phyloP scores from a whole-genome alignment of 2,888 invertebrate species.

The Conops quadrifasciatus region DNA sequence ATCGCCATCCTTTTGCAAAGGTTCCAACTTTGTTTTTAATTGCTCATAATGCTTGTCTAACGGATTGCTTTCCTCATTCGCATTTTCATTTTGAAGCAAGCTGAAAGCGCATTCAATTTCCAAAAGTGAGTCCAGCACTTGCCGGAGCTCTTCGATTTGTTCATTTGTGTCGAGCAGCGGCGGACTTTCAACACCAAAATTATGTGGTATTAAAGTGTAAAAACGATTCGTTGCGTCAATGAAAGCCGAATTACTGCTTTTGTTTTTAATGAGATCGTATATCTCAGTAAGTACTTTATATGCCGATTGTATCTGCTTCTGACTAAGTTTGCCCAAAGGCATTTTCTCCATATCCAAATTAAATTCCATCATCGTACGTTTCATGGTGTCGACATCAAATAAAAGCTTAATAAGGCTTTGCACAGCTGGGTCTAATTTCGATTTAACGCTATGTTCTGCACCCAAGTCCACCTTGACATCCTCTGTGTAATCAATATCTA shows the following conservation, averaged over 20 bases:
- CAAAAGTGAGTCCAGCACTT: slow-evolving; percentile 91
- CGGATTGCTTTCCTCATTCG: slow-evolving; percentile 67
- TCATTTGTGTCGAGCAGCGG: slow-evolving; percentile 81
- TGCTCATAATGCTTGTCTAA: slow-evolving; percentile 88
- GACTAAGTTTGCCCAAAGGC: slow-evolving; percentile 96
- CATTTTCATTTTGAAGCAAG: slow-evolving; percentile 72
- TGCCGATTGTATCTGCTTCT: slow-evolving; percentile 87
- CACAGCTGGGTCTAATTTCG: slow-evolving; percentile 77
- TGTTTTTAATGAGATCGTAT: slow-evolving; percentile 69
- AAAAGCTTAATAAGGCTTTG: slow-evolving; percentile 86
- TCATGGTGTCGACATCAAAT: slow-evolving; percentile 93
- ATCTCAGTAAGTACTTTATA: slow-evolving; percentile 81
- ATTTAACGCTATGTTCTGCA: slow-evolving; percentile 66
- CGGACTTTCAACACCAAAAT: slow-evolving; percentile 85
- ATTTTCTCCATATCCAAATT: slow-evolving; percentile 97
- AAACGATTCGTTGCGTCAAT: slow-evolving; percentile 92
- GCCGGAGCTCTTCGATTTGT: slow-evolving; percentile 74
- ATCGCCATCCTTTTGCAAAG: slow-evolving; percentile 72
- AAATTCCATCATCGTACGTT: slow-evolving; percentile 90
- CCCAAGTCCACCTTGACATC: slow-evolving; percentile 61
- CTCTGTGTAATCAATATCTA: slow-evolving; percentile 89
- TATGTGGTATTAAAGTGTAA: slow-evolving; percentile 95
- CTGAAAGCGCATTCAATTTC: slow-evolving; percentile 97
- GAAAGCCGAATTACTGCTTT: slow-evolving; percentile 67
- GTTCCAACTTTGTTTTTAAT: slow-evolving; percentile 82